Base-by-base conservation (phyloP, 2,797 vertebrate species). In the Siniperca obscura region DNA sequence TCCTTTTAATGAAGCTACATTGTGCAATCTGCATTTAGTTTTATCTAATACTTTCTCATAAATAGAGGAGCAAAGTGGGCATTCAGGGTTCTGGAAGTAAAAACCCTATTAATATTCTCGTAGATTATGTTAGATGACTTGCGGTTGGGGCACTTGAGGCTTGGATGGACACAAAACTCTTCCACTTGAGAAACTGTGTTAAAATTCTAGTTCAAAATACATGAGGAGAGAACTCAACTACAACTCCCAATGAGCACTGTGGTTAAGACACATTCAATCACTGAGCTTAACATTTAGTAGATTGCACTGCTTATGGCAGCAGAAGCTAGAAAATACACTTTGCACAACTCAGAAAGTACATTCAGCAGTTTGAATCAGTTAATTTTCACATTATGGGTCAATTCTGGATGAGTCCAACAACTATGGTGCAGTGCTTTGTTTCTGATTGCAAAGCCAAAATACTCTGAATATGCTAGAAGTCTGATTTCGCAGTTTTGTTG, bases 1-100 rank as follows among this genome's bases (percentile, higher is more conserved):
- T 68, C 10, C 67, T 73, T 74, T 81, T 62, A 81, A 75, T 67
- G 30, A 65, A 36, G 56, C 36, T 38, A 48, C 71, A 79, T 50
- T 59, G 56, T 44, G 74, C 40, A 66, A 27, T 64, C 30, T 66
- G 22, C 48, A 48, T 38, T 34, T 17, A 73, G 27, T 38, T 11
- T 66, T 40, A 30, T 74, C 57, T 60, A 14, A 69, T 34, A 62
- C 10, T 21, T 30, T n/a, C 13, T 40, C 2, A 10, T 53, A 17
- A 70, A 36, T 21, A 70, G 42, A 50, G 16, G 34, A 8, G 22
- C 11, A 61, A 69, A 48, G 44, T 34, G 6, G 50, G 42, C 14
- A 48, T 73, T 73, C 48, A 22, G 48, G 50, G 11, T 55, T 69
- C 36, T 42, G 7, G 27, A 53, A 40, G 46, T 30, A 30, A 14